Evolutionary conservation across 2,888 invertebrate species (phyloP), one percentile per base, ranked within the genome.

Genomic region (Stratiomys singularior): DNA sequence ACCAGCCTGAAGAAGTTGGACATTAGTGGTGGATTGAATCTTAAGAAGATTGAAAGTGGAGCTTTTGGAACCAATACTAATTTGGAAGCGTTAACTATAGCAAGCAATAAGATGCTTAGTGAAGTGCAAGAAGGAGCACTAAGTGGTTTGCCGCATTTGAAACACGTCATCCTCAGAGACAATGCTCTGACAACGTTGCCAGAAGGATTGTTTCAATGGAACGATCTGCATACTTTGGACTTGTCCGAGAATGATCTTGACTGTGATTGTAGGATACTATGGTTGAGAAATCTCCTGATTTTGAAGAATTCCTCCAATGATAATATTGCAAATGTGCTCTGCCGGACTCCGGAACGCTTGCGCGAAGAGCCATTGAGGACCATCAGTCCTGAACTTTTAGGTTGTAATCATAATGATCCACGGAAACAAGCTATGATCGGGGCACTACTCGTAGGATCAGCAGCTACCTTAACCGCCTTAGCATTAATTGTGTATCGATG

Each of bases 41-140:
- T 96, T 71, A 91, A 92, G 77, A 89, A 90, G 77, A 90, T 96
- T 18, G 93, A 93, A 82, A 92, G 92, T 79, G 95, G 93, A 25
- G 93, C 94, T 2, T 94, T 96, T 81, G 90, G 91, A 78, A 92
- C 93, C 82, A 96, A 96, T 85, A 89, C 93, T 52, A 96, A 96
- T 85, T 87, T 96, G 81, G 95, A 96, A 87, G 91, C 90, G 0
- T 88, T 96, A 13, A 90, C 92, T 78, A 87, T 96, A 60, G 92
- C 92, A 58, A 93, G 93, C 84, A 96, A 96, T 85, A 94, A 94
- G 84, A 92, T 91, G 82, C 87, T 96, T 66, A 88, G 90, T 11
- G 89, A 89, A 2, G 88, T 96, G 79, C 94, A 95, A 82, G 93
- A 94, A 80, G 93, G 93, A 30, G 91, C 94, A 0, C 87, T 96